These are phyloP conservation scores for Agelaius tricolor DNA, from an alignment of 2,113 vertebrate species.

Conservation along the genomic window DNA sequence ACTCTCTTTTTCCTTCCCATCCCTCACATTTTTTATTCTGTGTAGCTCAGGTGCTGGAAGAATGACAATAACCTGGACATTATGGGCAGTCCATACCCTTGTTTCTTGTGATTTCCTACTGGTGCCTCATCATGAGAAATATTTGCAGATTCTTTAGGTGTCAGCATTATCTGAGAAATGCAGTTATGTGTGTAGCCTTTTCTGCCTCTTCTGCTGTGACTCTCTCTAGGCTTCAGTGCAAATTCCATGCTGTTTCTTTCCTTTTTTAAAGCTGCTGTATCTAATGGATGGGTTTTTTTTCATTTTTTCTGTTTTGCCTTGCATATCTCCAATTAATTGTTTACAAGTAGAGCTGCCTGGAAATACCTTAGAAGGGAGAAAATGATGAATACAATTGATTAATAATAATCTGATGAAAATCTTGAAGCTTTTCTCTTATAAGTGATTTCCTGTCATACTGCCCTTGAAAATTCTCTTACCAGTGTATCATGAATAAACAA, in stretches of 20 bases:
- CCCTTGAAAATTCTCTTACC: not conserved
- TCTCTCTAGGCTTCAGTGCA: not conserved
- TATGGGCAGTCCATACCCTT: rapidly evolving
- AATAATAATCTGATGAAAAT: not conserved
- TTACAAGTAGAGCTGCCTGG: not conserved
- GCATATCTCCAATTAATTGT: not conserved
- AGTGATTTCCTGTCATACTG: not conserved
- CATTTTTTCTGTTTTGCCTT: not conserved
- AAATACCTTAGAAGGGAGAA: not conserved
- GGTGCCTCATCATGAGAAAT: not conserved
- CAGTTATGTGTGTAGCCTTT: not conserved
- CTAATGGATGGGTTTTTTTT: not conserved
- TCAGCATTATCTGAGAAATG: not conserved
- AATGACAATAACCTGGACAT: not conserved
- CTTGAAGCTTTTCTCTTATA: not conserved
- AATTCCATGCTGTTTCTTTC: not conserved
- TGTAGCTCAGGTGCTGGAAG: not conserved
- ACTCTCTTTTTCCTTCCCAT: rapidly evolving
- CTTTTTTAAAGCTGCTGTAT: not conserved
- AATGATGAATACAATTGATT: not conserved
- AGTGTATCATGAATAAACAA: not conserved
- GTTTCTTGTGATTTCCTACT: not conserved
- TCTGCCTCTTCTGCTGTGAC: not conserved
- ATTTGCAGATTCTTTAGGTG: not conserved
- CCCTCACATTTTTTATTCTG: not conserved